phyloP scores from a whole-genome alignment of 2,888 invertebrate genomes.

The Drosophila differens region DNA sequence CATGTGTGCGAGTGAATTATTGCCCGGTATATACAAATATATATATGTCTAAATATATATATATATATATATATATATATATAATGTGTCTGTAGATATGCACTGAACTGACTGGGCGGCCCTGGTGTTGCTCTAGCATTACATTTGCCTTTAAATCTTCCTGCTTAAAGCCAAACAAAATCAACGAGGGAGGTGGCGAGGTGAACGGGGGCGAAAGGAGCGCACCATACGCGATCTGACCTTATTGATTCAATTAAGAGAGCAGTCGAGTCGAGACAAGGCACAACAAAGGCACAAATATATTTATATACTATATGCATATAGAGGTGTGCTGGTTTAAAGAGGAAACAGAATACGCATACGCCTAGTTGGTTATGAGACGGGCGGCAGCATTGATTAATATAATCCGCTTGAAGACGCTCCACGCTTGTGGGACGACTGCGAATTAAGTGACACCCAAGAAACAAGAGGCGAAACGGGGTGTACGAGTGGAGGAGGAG shows the following conservation, averaged over 20 bases:
- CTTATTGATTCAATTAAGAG: slow-evolving; percentile 75
- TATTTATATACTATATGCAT: slow-evolving; percentile 5
- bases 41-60: slow-evolving; percentile 3
- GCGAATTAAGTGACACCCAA: slow-evolving; percentile 69
- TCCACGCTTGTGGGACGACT: slow-evolving; percentile 43
- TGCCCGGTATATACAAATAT: slow-evolving; percentile 24
- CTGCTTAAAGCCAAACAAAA: slow-evolving; percentile 82
- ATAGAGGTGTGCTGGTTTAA: slow-evolving; percentile 6
- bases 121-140: slow-evolving; percentile 73
- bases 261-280: slow-evolving; percentile 26
- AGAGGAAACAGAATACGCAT: slow-evolving; percentile 60
- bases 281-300: slow-evolving; percentile 11
- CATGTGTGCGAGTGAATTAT: slow-evolving; percentile 67
- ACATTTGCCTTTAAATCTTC: slow-evolving; percentile 78
- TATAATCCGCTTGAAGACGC: slow-evolving; percentile 84
- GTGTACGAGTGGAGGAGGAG: not conserved
- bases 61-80: slow-evolving; percentile 3
- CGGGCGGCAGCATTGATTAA: slow-evolving; percentile 77
- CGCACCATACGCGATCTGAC: slow-evolving; percentile 61
- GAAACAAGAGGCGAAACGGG: slow-evolving; percentile 11
- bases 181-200: slow-evolving; percentile 19
- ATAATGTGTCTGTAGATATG: slow-evolving; percentile 32
- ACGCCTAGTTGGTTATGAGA: slow-evolving; percentile 71
- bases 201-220: slow-evolving; percentile 28
- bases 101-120: slow-evolving; percentile 39